These are phyloP conservation scores for Prunella himalayana DNA, from an alignment of 2,113 vertebrate species.

Conservation along the genomic window DNA sequence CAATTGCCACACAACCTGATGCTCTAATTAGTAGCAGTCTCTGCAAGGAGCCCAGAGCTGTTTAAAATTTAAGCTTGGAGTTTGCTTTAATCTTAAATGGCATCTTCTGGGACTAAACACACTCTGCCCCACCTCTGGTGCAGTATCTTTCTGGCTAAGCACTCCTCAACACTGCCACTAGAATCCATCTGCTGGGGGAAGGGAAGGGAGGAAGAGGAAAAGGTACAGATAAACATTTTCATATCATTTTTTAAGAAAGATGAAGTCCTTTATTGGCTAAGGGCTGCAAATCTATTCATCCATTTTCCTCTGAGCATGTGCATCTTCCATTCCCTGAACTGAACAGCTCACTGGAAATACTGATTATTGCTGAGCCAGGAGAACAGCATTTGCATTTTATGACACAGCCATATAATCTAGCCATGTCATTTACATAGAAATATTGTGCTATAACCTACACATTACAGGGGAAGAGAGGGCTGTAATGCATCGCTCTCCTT, in stretches of 20 bases:
- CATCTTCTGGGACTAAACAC: not conserved
- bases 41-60: not conserved
- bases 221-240: not conserved
- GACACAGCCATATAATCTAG: not conserved
- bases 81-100: not conserved
- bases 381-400: not conserved
- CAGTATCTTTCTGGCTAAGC: not conserved
- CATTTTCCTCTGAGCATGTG: not conserved
- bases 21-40: not conserved
- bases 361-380: constrained; percentile 9
- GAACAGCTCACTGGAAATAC: not conserved
- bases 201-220: not conserved
- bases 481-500: not conserved
- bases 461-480: not conserved
- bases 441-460: not conserved
- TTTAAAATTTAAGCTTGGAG: not conserved
- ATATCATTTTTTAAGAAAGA: not conserved
- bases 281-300: not conserved
- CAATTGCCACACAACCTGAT: not conserved
- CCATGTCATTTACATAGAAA: not conserved
- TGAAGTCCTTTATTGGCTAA: not conserved
- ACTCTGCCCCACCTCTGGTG: not conserved
- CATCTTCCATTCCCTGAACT: not conserved
- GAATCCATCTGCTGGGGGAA: not conserved
- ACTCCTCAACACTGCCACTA: not conserved